Evolutionary conservation across 2,888 invertebrate genomes (phyloP).

Genomic region (Zeuzera pyrina): DNA sequence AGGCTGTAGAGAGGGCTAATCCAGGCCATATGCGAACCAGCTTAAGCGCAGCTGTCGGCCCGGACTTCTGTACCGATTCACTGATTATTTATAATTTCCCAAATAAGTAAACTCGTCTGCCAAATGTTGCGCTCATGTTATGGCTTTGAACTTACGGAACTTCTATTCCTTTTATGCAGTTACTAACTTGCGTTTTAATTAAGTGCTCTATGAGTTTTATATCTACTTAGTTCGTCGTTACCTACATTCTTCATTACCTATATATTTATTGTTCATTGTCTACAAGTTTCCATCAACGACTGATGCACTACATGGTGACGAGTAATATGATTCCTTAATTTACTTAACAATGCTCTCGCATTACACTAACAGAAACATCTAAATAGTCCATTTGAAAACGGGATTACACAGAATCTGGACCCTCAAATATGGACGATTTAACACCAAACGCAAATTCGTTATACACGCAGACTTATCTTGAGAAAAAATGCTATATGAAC

Average conservation of each 20-base stretch:
- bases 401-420: constrained; percentile 45
- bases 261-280: too few species aligned
- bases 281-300: too few species aligned
- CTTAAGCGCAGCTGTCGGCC: constrained; percentile 26
- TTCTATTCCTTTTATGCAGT: too few species aligned
- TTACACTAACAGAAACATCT: constrained; percentile 55
- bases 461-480: constrained; percentile 67
- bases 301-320: constrained; percentile 16
- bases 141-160: too few species aligned
- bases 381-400: constrained; percentile 59
- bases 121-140: constrained; percentile 60
- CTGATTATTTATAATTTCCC: constrained; percentile 57
- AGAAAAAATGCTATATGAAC: constrained; percentile 60
- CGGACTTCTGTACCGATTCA: constrained; percentile 68
- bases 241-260: too few species aligned
- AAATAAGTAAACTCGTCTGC: constrained; percentile 38
- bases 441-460: constrained; percentile 70
- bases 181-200: too few species aligned
- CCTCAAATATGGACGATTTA: constrained; percentile 64
- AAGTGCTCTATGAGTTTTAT: too few species aligned
- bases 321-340: constrained; percentile 49
- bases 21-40: constrained; percentile 47
- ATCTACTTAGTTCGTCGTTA: too few species aligned
- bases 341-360: constrained; percentile 48
- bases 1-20: constrained; percentile 45